phyloP scores from a whole-genome alignment of 2,797 vertebrate genomes.

The Echeneis naucrates region DNA sequence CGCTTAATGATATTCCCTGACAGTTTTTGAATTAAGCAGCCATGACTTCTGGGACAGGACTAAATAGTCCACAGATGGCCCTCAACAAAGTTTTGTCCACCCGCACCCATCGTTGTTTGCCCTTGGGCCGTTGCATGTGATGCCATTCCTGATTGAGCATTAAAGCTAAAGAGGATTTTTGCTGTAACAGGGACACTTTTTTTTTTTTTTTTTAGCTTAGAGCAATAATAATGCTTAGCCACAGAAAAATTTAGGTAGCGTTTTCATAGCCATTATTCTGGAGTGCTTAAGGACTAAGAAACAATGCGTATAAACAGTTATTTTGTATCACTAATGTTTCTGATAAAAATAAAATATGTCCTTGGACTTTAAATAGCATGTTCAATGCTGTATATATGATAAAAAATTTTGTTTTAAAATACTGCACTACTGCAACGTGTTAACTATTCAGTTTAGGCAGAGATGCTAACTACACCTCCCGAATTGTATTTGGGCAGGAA shows the following conservation, averaged over 20 bases:
- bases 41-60: slow-evolving; percentile 79
- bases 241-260: slow-evolving; percentile 1
- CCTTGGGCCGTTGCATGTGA: slow-evolving; percentile 73
- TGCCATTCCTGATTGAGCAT: slow-evolving; percentile 69
- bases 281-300: not conserved
- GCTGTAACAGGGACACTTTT: slow-evolving; percentile 39
- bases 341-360: too few species aligned
- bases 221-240: slow-evolving; percentile 14
- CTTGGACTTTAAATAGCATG: not conserved
- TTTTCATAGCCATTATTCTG: not conserved
- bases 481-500: too few species aligned
- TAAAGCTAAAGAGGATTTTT: slow-evolving; percentile 57
- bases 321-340: not conserved
- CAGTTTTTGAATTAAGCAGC: slow-evolving; percentile 87
- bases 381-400: not conserved
- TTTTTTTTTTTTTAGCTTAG: slow-evolving; percentile 18
- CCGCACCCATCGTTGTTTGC: slow-evolving; percentile 65
- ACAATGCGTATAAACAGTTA: not conserved
- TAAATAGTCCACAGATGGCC: slow-evolving; percentile 89
- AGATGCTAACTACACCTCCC: too few species aligned
- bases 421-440: too few species aligned
- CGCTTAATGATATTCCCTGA: slow-evolving; percentile 84
- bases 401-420: too few species aligned
- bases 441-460: too few species aligned
- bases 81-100: slow-evolving; percentile 72